These are phyloP conservation scores for Mystacides longicornis DNA, from an alignment of 2,888 invertebrate genomes.

Conservation along the genomic window DNA sequence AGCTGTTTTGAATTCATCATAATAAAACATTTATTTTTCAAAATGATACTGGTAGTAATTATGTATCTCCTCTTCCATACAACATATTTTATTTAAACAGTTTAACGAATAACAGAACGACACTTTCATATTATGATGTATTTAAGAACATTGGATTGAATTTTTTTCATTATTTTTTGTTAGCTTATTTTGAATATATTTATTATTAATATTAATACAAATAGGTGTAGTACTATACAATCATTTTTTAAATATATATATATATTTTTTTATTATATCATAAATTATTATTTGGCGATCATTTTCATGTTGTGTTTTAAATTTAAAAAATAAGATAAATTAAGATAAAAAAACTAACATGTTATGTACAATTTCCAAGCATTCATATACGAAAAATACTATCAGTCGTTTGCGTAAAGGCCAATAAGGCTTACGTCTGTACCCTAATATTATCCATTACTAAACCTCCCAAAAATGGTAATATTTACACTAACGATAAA, in stretches of 20 bases:
- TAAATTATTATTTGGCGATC: slow-evolving; percentile 27
- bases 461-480: slow-evolving; percentile 17
- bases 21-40: slow-evolving; percentile 27
- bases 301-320: no score
- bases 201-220: no score
- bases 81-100: slow-evolving; percentile 23
- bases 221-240: no score
- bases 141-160: no score
- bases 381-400: slow-evolving; percentile 27
- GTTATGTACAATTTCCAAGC: slow-evolving; percentile 26
- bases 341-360: slow-evolving; percentile 22
- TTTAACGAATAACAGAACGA: slow-evolving; percentile 25
- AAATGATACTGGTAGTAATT: no score
- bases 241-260: slow-evolving; percentile 24
- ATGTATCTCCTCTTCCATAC: slow-evolving; percentile 21
- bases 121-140: no score
- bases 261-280: slow-evolving; percentile 26
- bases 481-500: slow-evolving; percentile 25
- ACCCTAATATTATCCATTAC: slow-evolving; percentile 27
- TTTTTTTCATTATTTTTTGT: no score
- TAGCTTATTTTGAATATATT: no score
- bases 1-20: slow-evolving; percentile 23
- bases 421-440: slow-evolving; percentile 23
- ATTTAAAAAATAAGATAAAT: no score
- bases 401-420: slow-evolving; percentile 27